These are phyloP conservation scores for Oryzaephilus surinamensis DNA, from an alignment of 1,140 invertebrate species.

Conservation along the genomic window DNA sequence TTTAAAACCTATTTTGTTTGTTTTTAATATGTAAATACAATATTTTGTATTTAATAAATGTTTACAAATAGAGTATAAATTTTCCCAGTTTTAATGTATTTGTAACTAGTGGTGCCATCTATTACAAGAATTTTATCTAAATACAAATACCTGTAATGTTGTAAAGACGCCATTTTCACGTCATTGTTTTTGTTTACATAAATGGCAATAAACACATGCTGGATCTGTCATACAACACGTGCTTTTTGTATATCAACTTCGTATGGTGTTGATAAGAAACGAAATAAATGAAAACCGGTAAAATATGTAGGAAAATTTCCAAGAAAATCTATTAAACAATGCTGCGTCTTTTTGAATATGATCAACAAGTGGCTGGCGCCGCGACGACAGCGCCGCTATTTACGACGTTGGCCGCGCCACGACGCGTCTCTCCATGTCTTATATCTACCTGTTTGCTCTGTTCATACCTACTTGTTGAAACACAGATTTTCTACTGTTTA, in stretches of 20 bases:
- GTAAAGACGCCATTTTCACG: too few species aligned
- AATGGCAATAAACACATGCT: slow-evolving; percentile 14
- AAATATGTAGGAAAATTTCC: neutral
- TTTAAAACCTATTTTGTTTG: slow-evolving; percentile 3
- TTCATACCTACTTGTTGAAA: slow-evolving; percentile 11
- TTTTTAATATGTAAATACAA: neutral
- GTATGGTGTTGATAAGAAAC: neutral
- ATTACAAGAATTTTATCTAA: neutral
- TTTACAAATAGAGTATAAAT: too few species aligned
- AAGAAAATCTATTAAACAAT: neutral
- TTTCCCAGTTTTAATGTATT: neutral
- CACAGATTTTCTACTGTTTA: slow-evolving; percentile 7
- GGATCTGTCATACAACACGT: slow-evolving; percentile 13
- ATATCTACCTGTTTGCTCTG: slow-evolving; percentile 28
- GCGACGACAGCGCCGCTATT: slow-evolving; percentile 33
- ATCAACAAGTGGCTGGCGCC: slow-evolving; percentile 26
- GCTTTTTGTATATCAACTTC: slow-evolving; percentile 9
- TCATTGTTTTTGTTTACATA: slow-evolving; percentile 14
- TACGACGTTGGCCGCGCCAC: slow-evolving; percentile 33
- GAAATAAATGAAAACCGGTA: neutral
- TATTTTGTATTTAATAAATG: too few species aligned
- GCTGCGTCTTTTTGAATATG: slow-evolving; percentile 9
- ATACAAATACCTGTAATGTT: too few species aligned
- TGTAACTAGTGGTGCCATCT: neutral
- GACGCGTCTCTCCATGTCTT: slow-evolving; percentile 27